These are phyloP conservation scores for Pseudochromis fuscus DNA, from an alignment of 2,797 vertebrate species.

Conservation along the genomic window DNA sequence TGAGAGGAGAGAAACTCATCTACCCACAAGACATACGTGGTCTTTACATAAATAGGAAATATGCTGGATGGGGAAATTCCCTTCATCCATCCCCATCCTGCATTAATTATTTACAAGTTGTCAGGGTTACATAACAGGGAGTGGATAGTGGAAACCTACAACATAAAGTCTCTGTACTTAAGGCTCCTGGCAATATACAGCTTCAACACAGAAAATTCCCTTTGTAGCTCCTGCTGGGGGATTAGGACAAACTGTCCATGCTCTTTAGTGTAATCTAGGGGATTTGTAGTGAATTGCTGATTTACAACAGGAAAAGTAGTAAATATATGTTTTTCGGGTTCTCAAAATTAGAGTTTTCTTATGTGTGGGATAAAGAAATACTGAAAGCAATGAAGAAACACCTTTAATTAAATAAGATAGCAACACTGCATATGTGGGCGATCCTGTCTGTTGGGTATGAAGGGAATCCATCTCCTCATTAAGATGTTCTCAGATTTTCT, in stretches of 20 bases:
- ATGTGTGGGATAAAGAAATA: not conserved
- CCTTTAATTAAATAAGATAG: conserved; percentile 12
- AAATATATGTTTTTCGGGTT: not conserved
- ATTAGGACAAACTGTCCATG: conserved; percentile 16
- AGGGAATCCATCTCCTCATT: conserved; percentile 36
- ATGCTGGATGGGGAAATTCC: conserved; percentile 50
- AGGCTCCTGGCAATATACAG: conserved; percentile 9
- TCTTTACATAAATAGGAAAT: conserved; percentile 36
- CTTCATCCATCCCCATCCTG: conserved; percentile 25
- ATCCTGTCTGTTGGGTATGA: conserved; percentile 44
- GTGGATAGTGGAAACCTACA: conserved; percentile 49
- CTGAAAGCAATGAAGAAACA: conserved; percentile 13
- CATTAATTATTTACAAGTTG: conserved; percentile 64
- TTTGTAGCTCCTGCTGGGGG: conserved; percentile 10
- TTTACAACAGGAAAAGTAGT: not conserved
- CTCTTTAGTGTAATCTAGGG: conserved; percentile 1
- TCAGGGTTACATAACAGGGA: conserved; percentile 57
- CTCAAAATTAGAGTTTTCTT: not conserved
- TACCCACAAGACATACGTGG: conserved; percentile 4
- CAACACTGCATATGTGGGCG: conserved; percentile 31
- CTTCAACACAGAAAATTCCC: conserved; percentile 38
- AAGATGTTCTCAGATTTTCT: conserved; percentile 28
- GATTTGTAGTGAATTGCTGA: conserved; percentile 1
- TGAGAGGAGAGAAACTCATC: conserved; percentile 17
- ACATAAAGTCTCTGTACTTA: conserved; percentile 51